Conservation (phyloP, 2,797 vertebrate genomes). For the Lindbergichthys nudifrons region DNA sequence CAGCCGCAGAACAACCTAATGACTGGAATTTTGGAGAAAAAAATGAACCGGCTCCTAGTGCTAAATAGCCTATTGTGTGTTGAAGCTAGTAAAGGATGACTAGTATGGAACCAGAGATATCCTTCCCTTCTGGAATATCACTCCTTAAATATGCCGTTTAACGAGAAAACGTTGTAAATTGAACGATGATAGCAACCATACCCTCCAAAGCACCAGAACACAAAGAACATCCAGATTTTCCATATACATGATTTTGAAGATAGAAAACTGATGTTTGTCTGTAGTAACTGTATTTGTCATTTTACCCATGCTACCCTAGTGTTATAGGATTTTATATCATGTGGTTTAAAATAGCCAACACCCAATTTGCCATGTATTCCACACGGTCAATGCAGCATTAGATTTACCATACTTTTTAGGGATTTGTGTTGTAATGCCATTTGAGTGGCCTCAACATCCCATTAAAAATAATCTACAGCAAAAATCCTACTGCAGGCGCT, state of each 20-base stretch:
- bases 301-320: not conserved
- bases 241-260: not conserved
- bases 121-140: not conserved
- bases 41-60: not conserved
- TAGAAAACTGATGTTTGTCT: not conserved
- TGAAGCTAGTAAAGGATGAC: not conserved
- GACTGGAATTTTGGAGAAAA: conserved; percentile 6
- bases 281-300: not conserved
- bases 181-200: not conserved
- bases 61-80: not conserved
- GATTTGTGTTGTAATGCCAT: conserved; percentile 19
- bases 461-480: conserved; percentile 26
- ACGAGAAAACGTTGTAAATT: not conserved
- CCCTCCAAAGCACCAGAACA: not conserved
- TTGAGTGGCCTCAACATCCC: conserved; percentile 4
- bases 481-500: conserved; percentile 18
- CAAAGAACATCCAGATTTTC: not conserved
- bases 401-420: conserved; percentile 3
- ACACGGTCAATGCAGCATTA: conserved; percentile 21
- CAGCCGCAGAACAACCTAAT: conserved; percentile 18
- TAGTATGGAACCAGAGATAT: conserved; percentile 4
- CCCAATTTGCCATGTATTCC: conserved; percentile 3
- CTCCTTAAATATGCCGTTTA: not conserved
- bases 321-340: not conserved
- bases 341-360: conserved; percentile 16